A percentile compares a stretch with the other conserved stretches of the same genome.
Evolutionary conservation across 2,113 vertebrate genomes (phyloP).

Genomic region (Corythoichthys intestinalis): DNA sequence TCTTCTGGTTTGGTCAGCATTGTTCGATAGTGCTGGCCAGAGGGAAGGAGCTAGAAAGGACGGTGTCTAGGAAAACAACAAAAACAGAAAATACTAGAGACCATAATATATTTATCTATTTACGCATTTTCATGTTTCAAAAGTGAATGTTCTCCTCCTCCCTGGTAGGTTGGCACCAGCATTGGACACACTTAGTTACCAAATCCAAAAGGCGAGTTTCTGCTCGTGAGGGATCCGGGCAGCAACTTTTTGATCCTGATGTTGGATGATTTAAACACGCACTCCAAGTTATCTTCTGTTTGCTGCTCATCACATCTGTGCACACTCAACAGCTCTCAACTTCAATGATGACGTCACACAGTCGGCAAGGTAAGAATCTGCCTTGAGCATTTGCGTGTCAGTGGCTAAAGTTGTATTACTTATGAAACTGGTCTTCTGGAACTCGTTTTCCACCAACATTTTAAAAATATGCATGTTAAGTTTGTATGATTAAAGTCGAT

Average conservation of each 20-base stretch:
- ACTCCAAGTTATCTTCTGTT: neutral
- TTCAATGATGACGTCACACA: constrained; percentile 65
- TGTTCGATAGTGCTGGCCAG: neutral
- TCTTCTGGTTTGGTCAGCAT: neutral
- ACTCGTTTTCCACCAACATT: no score
- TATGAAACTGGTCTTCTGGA: neutral
- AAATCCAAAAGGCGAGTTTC: constrained; percentile 45
- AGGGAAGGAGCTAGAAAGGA: neutral
- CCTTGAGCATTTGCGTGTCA: no score
- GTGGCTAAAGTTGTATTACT: neutral
- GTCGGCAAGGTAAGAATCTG: constrained; percentile 61
- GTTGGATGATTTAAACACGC: constrained; percentile 21
- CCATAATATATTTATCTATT: neutral
- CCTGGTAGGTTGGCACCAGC: constrained; percentile 40
- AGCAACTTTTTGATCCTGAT: neutral
- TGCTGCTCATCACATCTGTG: constrained; percentile 16
- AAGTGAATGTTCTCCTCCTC: neutral
- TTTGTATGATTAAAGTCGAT: no score
- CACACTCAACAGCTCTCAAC: neutral
- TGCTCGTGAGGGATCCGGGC: constrained; percentile 22
- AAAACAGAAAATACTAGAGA: neutral
- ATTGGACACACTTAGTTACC: constrained; percentile 28
- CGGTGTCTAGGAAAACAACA: neutral
- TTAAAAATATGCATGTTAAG: no score
- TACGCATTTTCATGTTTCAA: neutral